Base-by-base conservation (phyloP, 2,888 invertebrate species). In the Papilio demoleus region DNA sequence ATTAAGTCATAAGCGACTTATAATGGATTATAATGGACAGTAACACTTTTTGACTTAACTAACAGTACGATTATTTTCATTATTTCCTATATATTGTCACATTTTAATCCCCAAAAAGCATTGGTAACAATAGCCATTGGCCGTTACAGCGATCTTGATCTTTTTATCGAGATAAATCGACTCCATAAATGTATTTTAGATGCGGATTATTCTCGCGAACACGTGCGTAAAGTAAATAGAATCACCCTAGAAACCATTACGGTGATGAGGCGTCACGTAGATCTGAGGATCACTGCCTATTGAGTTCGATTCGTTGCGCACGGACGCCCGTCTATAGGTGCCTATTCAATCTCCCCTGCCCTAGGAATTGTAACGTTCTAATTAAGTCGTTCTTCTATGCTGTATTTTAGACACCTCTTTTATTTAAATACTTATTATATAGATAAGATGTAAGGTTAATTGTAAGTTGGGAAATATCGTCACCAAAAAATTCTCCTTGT, bases 231-330 rank as follows among this genome's bases (percentile, higher is more conserved):
- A 66, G 47, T 56, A 65, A 67, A 50, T 47, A 42, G 38, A 62
- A 36, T 40, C 24, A 50, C 67, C 61, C 61, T 61, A 71, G 70
- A 72, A 76, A 70, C 71, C 64, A 73, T 70, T 74, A 74, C 75
- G 75, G 71, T 75, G 76, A 75, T 79, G 77, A 73, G 47, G 73
- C 76, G 73, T 73, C 76, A 77, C 76, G 75, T 74, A 76, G 78
- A 78, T 77, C 78, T 77, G 76, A 79, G 72, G 47, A 53, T 79
- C 79, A 76, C 76, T 72, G 72, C 50, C 66, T 69, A 71, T 72
- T 74, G 65, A 50, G 22, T 66, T 31, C 80, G 83, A 88, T 88
- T 88, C 84, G 86, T 79, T 79, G 71, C 88, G 84, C 87, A 86
- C 86, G 85, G 78, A 66, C 80, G 82, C 80, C 75, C 80, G 75